Evolutionary conservation across 2,113 vertebrate species (phyloP).

Genomic region (Grus americana): DNA sequence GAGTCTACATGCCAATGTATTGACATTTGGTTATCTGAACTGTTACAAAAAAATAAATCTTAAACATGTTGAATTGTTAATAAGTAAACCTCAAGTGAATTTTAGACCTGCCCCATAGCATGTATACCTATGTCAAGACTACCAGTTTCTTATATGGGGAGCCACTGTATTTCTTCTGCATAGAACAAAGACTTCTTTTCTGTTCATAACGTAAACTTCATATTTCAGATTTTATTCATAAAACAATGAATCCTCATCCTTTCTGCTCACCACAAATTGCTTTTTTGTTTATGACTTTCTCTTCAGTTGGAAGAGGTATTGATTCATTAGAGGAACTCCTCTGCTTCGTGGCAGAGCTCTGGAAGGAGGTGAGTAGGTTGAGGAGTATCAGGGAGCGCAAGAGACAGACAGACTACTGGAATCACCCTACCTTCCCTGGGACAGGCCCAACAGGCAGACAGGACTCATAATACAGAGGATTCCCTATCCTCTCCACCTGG

Average conservation of each 20-base stretch:
- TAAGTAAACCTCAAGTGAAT: background rate
- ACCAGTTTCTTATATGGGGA: background rate
- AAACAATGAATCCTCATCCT: background rate
- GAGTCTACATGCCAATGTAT: background rate
- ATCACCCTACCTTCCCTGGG: too few species aligned
- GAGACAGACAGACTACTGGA: too few species aligned
- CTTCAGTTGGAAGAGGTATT: conserved; percentile 44
- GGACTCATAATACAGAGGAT: too few species aligned
- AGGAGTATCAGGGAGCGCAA: too few species aligned
- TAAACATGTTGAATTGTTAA: background rate
- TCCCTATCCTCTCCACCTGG: too few species aligned
- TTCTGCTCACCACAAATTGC: background rate
- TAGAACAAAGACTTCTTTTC: conserved; percentile 12
- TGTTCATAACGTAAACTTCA: background rate
- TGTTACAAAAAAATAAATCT: background rate
- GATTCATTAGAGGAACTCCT: conserved; percentile 44
- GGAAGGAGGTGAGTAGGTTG: too few species aligned
- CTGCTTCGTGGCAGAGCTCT: too few species aligned
- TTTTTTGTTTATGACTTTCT: conserved; percentile 40
- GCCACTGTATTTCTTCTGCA: background rate
- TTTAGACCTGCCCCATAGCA: background rate
- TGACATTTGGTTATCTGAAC: background rate
- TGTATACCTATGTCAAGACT: background rate
- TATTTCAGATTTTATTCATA: conserved; percentile 38
- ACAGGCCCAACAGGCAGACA: too few species aligned